A percentile compares a stretch with the other conserved stretches of the same genome.
Evolutionary conservation across 2,113 vertebrate species (phyloP).

Genomic region (Cottus gobio): DNA sequence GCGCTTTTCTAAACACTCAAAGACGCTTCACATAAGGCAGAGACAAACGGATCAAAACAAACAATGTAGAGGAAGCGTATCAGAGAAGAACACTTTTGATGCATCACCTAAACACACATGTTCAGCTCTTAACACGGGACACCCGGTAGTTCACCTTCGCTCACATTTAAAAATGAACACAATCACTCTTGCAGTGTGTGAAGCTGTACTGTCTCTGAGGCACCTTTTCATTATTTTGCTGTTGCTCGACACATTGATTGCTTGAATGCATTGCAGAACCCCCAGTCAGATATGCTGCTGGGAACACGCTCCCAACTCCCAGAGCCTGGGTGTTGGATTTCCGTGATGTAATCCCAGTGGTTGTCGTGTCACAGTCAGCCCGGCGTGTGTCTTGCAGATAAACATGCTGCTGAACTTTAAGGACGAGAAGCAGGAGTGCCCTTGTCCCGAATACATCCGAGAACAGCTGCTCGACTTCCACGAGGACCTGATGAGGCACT

Average conservation of each 20-base stretch:
- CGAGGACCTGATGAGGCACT: conserved; percentile 95
- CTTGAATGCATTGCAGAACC: neutral
- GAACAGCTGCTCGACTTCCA: conserved; percentile 95
- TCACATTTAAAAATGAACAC: neutral
- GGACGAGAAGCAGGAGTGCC: conserved; percentile 94
- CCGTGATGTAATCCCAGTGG: neutral
- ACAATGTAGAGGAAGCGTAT: neutral
- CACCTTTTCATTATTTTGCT: neutral
- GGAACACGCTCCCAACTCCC: neutral
- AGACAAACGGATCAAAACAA: no score
- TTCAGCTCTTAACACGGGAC: neutral
- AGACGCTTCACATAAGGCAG: no score
- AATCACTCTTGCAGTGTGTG: no score
- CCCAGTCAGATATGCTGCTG: neutral
- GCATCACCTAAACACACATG: neutral
- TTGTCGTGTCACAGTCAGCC: neutral
- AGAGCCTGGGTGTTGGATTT: neutral
- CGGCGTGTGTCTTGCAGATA: conserved; percentile 82
- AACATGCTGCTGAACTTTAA: conserved; percentile 98
- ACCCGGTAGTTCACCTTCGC: neutral
- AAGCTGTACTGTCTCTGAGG: neutral
- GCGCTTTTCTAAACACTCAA: no score
- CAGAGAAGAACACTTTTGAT: neutral
- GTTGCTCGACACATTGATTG: neutral
- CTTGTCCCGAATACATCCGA: conserved; percentile 91